Evolutionary conservation across 2,797 vertebrate species (phyloP), one percentile per base, ranked within the genome.

Genomic region (Acanthiza pusilla): DNA sequence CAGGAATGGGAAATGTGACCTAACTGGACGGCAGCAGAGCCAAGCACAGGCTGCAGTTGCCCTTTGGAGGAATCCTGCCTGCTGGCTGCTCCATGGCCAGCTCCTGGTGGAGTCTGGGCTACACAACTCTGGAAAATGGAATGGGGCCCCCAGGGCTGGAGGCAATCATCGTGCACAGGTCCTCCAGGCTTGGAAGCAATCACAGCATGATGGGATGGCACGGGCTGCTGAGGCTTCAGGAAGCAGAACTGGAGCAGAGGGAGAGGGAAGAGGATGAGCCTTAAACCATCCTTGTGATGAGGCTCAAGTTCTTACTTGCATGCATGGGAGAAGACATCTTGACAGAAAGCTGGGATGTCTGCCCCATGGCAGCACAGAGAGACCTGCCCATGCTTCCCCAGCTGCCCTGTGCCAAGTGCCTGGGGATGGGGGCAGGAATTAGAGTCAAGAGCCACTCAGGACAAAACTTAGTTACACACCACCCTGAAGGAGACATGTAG

Each of bases 171-270:
- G n/a, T 7, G 45, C 55, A 14, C 1, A 15, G 38, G 21, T 16
- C 32, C 54, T 68, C 34, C 40, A 73, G 53, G 20, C 29, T 16
- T 75, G 66, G 38, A 61, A 42, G 62, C 30, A 58, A 36, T 32
- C 1, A 6, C 42, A 68, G 34, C 4, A 0, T 1, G 14, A 63
- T 42, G 38, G 40, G 78, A 78, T 0, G 2, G 20, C 50, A 42
- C 1, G 2, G 19, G 18, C 29, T 75, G 32, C 21, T 2, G 26
- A 65, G n/a, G 58, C 30, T 93, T 80, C 55, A 16, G n/a, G 4
- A 62, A 70, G 36, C 47, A 66, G 62, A 90, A 76, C 2, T 40
- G n/a, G 32, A 84, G 66, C 1, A 4, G 55, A 14, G 13, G 21
- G 70, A 51, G 42, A 27, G 12, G 48, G 62, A 85, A 73, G 17